A percentile compares a stretch with the other conserved stretches of the same genome.
Evolutionary conservation across 2,888 invertebrate species (phyloP).

Genomic region (Scaptomyza reducta): DNA sequence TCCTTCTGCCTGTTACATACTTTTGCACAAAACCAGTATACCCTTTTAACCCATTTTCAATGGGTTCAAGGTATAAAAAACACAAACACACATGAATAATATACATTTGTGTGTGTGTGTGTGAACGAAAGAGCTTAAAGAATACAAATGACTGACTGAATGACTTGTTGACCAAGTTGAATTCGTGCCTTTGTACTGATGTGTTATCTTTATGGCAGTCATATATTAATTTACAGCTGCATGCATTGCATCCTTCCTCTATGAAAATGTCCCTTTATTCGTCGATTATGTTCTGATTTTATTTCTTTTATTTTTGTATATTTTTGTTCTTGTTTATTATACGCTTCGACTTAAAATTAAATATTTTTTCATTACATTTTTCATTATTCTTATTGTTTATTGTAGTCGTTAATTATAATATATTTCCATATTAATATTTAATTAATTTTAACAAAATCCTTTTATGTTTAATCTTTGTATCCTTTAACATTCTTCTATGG

Average conservation of each 20-base stretch:
- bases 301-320: too few relatives aligned
- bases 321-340: too few relatives aligned
- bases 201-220: conserved; percentile 27
- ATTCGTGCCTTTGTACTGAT: conserved; percentile 16
- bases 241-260: conserved; percentile 17
- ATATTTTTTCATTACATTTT: too few relatives aligned
- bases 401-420: too few relatives aligned
- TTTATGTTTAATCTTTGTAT: not conserved
- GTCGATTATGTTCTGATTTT: too few relatives aligned
- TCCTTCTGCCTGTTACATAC: too few relatives aligned
- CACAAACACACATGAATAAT: conserved; percentile 29
- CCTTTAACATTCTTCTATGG: not conserved
- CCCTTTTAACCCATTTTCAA: too few relatives aligned
- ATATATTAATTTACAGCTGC: conserved; percentile 28
- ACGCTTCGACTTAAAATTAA: too few relatives aligned
- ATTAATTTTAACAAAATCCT: not conserved
- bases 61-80: too few relatives aligned
- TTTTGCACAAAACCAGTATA: too few relatives aligned
- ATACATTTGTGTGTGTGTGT: conserved; percentile 12
- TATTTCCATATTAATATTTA: not conserved
- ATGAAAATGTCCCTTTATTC: too few relatives aligned
- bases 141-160: conserved; percentile 17
- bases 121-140: conserved; percentile 15
- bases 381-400: too few relatives aligned
- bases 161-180: conserved; percentile 31